phyloP scores from a whole-genome alignment of 2,888 invertebrate genomes.

The Steinernema hermaphroditum region DNA sequence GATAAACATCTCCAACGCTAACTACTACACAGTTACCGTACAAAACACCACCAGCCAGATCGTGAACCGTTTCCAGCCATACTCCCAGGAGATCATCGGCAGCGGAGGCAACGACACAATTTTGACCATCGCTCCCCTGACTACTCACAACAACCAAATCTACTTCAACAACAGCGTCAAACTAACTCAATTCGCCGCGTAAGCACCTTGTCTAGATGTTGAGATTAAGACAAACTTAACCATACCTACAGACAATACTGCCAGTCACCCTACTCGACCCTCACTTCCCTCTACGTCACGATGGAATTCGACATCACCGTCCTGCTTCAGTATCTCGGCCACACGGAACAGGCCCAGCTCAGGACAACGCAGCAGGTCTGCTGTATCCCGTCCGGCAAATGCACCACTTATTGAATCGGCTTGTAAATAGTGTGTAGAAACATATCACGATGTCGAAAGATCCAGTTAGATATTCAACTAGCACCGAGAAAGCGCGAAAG shows the following conservation, averaged over 20 bases:
- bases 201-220: conserved; percentile 32
- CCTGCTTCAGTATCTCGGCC: conserved; percentile 54
- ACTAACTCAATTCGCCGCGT: conserved; percentile 41
- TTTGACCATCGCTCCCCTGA: conserved; percentile 44
- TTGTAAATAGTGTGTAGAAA: conserved; percentile 2
- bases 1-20: conserved; percentile 67
- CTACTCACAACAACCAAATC: conserved; percentile 34
- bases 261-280: conserved; percentile 47
- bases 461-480: neutral
- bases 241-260: conserved; percentile 56
- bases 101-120: conserved; percentile 45
- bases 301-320: conserved; percentile 61
- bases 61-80: conserved; percentile 49
- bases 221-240: neutral
- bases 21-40: conserved; percentile 67
- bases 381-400: conserved; percentile 59
- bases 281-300: conserved; percentile 59
- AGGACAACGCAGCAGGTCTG: conserved; percentile 55
- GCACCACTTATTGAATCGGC: conserved; percentile 39
- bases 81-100: conserved; percentile 55
- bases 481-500: no score
- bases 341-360: conserved; percentile 51
- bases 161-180: conserved; percentile 57
- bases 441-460: neutral
- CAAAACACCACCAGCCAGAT: conserved; percentile 55